Conservation (phyloP, 2,888 invertebrate species). For the Nomada flava region DNA sequence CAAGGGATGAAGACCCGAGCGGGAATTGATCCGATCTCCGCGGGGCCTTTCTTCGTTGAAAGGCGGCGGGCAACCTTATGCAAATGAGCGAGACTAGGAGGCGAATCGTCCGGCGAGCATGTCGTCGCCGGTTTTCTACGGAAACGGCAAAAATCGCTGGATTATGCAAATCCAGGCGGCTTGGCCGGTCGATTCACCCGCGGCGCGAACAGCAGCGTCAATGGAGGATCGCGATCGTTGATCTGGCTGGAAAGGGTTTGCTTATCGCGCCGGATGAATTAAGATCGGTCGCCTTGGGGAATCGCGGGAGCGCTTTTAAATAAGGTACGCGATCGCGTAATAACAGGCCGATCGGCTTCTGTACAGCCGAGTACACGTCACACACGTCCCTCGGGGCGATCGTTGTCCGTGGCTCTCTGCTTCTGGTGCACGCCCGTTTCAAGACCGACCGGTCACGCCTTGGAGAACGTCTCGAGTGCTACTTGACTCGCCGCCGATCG, state of each 20-base stretch:
- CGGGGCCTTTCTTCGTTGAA: constrained; percentile 18
- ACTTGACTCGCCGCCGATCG: constrained; percentile 37
- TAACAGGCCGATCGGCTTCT: constrained; percentile 74
- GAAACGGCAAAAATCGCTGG: constrained; percentile 45
- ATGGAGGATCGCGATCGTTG: constrained; percentile 52
- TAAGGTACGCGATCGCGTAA: constrained; percentile 72
- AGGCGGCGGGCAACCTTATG: constrained; percentile 47
- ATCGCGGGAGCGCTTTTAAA: constrained; percentile 58
- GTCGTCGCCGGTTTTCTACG: constrained; percentile 18
- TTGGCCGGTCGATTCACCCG: neutral
- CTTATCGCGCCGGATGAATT: constrained; percentile 65
- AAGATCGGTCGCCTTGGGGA: constrained; percentile 53
- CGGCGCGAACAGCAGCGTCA: constrained; percentile 23
- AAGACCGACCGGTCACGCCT: constrained; percentile 24
- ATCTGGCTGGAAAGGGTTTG: constrained; percentile 30
- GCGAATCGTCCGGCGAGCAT: constrained; percentile 17
- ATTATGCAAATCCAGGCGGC: constrained; percentile 46
- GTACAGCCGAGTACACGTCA: constrained; percentile 39
- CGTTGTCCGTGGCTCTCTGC: constrained; percentile 14
- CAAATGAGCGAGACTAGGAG: constrained; percentile 39
- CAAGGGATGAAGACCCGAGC: constrained; percentile 18
- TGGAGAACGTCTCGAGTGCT: constrained; percentile 49
- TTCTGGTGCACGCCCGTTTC: constrained; percentile 17
- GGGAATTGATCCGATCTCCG: constrained; percentile 46
- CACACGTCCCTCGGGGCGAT: constrained; percentile 47